Evolutionary conservation across 2,797 vertebrate genomes (phyloP).

Genomic region (Tachyglossus aculeatus): DNA sequence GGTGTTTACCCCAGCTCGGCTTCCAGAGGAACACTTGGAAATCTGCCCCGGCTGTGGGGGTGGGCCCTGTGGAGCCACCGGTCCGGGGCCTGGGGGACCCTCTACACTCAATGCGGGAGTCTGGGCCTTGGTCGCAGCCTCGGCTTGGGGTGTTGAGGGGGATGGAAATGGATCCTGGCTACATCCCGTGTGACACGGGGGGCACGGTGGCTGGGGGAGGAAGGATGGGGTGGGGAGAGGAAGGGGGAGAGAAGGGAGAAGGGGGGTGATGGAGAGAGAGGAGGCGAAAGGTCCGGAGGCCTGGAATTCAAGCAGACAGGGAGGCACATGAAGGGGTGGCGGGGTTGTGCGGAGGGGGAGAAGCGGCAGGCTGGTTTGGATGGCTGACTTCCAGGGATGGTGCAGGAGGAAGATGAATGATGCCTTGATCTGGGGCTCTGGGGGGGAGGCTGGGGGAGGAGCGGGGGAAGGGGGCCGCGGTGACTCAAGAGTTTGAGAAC

Average conservation of each 20-base stretch:
- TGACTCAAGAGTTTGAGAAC: too few species aligned
- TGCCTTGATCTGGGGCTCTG: not conserved
- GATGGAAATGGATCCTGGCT: not conserved
- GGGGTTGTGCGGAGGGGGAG: too few species aligned
- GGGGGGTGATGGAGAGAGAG: not conserved
- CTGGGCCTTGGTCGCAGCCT: not conserved
- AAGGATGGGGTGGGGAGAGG: not conserved
- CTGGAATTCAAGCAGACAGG: too few species aligned
- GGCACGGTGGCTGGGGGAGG: not conserved
- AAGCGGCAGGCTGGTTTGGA: too few species aligned
- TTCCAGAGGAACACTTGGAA: constrained; percentile 45
- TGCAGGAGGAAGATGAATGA: too few species aligned
- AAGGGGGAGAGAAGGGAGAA: not conserved
- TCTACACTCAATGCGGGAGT: not conserved
- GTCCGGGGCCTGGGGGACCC: not conserved
- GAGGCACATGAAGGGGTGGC: not conserved
- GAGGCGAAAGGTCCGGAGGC: not conserved
- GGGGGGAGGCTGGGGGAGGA: not conserved
- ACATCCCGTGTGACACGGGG: not conserved
- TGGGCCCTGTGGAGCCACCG: not conserved
- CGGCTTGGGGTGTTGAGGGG: constrained; percentile 30
- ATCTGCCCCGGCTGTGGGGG: not conserved
- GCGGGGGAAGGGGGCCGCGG: too few species aligned
- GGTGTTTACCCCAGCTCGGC: constrained; percentile 44
- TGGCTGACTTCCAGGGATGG: too few species aligned